Evolutionary conservation across 53 echinoderm and acorn worm genomes (phyloP).

Genomic region (Patiria pectinifera): DNA sequence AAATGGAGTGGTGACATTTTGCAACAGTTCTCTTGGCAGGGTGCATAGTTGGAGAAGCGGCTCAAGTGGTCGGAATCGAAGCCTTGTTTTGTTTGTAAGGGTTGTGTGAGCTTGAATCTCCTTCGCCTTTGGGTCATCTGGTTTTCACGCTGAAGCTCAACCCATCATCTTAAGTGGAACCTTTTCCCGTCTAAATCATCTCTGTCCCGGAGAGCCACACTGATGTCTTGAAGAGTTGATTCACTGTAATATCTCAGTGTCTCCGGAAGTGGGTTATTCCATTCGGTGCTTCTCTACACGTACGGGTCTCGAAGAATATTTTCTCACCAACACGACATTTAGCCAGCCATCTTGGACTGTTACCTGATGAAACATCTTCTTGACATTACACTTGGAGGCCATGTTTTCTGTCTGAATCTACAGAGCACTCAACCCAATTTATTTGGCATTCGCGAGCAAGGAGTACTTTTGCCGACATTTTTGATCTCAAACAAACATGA

Average conservation of each 20-base stretch:
- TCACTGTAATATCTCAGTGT: too few relatives aligned
- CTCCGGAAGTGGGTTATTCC: slow-evolving; percentile 79
- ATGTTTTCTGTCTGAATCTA: slow-evolving; percentile 59
- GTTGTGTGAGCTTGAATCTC: slow-evolving; percentile 1
- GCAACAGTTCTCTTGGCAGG: slow-evolving; percentile 56
- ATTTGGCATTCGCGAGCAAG: slow-evolving; percentile 28
- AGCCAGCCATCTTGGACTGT: slow-evolving; percentile 50
- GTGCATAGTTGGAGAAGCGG: slow-evolving; percentile 68
- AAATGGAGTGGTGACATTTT: slow-evolving; percentile 56
- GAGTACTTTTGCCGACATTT: slow-evolving; percentile 30
- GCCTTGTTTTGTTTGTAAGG: not conserved
- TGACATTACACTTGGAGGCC: slow-evolving; percentile 69
- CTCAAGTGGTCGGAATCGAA: slow-evolving; percentile 41
- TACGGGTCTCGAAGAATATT: slow-evolving; percentile 69
- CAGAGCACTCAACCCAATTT: slow-evolving; percentile 57
- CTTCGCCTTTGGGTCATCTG: slow-evolving; percentile 51
- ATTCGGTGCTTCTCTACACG: slow-evolving; percentile 66
- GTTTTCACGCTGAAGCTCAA: not conserved
- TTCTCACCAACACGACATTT: too few relatives aligned
- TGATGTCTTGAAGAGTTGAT: not conserved
- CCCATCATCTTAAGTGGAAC: not conserved
- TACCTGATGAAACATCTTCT: slow-evolving; percentile 73
- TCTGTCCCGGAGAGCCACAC: slow-evolving; percentile 61
- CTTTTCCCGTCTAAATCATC: not conserved
- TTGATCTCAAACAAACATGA: slow-evolving; percentile 45